Conservation (phyloP, 2,888 invertebrate genomes). For the Hyposoter dolosus region DNA sequence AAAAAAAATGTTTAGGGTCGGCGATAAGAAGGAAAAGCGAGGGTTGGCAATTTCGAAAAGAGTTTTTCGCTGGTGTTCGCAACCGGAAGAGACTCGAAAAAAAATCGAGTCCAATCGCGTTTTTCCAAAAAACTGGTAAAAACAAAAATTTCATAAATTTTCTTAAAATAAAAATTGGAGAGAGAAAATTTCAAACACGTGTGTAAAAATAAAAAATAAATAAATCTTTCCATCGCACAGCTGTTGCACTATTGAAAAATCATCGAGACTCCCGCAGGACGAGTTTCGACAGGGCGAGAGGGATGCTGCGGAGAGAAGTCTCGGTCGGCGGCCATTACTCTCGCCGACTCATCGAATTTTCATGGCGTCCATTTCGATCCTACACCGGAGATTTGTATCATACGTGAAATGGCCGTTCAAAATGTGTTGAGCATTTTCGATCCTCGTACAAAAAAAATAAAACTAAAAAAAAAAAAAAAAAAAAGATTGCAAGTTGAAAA, state of each 20-base stretch:
- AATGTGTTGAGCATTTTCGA: background rate
- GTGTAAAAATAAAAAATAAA: too few species aligned
- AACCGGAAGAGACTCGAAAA: too few species aligned
- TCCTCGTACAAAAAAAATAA: background rate
- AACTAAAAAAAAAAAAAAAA: background rate
- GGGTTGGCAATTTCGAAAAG: too few species aligned
- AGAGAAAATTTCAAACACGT: background rate
- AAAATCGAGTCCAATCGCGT: background rate
- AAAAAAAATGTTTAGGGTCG: background rate
- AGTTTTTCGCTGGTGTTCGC: too few species aligned
- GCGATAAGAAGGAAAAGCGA: slow-evolving; percentile 35
- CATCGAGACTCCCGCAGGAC: slow-evolving; percentile 70
- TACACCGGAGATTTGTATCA: slow-evolving; percentile 75
- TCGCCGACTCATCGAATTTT: slow-evolving; percentile 74
- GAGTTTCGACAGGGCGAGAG: slow-evolving; percentile 37
- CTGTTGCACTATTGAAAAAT: slow-evolving; percentile 76
- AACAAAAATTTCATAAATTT: background rate
- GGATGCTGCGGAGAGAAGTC: slow-evolving; percentile 29
- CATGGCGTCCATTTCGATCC: slow-evolving; percentile 71
- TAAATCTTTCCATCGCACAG: slow-evolving; percentile 67
- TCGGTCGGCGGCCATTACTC: slow-evolving; percentile 57
- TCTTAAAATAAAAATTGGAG: background rate
- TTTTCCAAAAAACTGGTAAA: background rate
- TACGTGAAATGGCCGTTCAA: background rate
- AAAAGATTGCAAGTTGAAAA: background rate